These are phyloP conservation scores for Hydrolagus affinis DNA, from an alignment of 2,113 vertebrate genomes.

Conservation along the genomic window DNA sequence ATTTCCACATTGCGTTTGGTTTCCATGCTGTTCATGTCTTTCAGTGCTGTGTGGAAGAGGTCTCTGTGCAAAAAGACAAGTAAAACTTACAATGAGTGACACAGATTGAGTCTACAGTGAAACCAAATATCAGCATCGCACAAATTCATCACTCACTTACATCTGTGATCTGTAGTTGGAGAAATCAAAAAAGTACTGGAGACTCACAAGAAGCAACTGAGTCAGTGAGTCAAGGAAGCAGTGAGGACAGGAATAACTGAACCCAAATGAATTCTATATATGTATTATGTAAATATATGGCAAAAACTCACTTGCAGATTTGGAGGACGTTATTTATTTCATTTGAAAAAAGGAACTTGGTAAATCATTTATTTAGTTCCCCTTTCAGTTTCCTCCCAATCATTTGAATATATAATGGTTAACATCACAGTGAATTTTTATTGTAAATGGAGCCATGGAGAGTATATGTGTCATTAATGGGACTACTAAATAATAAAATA, in stretches of 20 bases:
- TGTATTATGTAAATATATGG: neutral
- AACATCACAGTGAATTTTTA: neutral
- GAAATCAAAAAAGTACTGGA: neutral
- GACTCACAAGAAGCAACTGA: neutral
- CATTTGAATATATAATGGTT: neutral
- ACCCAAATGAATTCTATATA: neutral
- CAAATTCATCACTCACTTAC: too few relatives aligned
- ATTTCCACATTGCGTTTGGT: neutral
- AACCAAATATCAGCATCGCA: neutral
- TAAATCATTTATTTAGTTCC: neutral
- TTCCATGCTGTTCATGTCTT: constrained; percentile 19
- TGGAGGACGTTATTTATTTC: neutral
- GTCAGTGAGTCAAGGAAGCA: neutral
- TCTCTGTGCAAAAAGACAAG: neutral
- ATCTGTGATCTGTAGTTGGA: neutral
- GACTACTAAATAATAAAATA: too few relatives aligned
- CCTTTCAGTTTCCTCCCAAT: neutral
- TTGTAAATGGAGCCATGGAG: neutral
- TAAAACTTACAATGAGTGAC: neutral
- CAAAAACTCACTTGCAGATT: neutral
- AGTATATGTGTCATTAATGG: too few relatives aligned
- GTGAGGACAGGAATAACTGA: neutral
- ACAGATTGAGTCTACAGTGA: neutral
- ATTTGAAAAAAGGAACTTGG: neutral
- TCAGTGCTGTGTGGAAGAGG: neutral